A percentile compares a stretch with the other conserved stretches of the same genome.
Evolutionary conservation across 35 echinoderm and acorn worm species (phyloP).

Genomic region (Ophioderma brevispina): DNA sequence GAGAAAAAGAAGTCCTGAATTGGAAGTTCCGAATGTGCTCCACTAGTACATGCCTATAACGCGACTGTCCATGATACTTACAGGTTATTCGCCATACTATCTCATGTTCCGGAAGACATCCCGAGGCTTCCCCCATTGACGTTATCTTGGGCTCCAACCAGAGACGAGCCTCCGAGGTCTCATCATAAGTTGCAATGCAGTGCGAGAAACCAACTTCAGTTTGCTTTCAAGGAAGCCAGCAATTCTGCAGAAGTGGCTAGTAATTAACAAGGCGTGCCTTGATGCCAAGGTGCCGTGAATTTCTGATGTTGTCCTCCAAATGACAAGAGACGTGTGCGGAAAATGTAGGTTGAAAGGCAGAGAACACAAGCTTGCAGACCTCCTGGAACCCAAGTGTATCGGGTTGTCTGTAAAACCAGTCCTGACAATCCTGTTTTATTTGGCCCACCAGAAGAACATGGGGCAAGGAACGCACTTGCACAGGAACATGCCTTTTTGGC

Average conservation of each 20-base stretch:
- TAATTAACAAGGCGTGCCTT: slow-evolving; percentile 28
- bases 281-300: slow-evolving; percentile 13
- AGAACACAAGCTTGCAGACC: slow-evolving; percentile 32
- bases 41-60: slow-evolving; percentile 72
- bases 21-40: too few species aligned
- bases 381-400: slow-evolving; percentile 37
- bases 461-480: slow-evolving; percentile 18
- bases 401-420: slow-evolving; percentile 12
- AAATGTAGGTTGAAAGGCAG: slow-evolving; percentile 12
- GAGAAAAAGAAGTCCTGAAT: too few species aligned
- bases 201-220: slow-evolving; percentile 16
- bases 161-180: neutral
- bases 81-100: slow-evolving; percentile 58
- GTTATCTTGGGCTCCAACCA: slow-evolving; percentile 37
- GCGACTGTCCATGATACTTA: slow-evolving; percentile 37
- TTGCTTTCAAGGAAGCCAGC: slow-evolving; percentile 13
- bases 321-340: slow-evolving; percentile 45
- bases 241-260: too few species aligned
- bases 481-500: neutral
- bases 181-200: slow-evolving; percentile 19
- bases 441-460: neutral
- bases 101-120: slow-evolving; percentile 67
- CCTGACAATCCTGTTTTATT: slow-evolving; percentile 59
- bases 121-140: slow-evolving; percentile 54
- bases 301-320: neutral